A percentile compares a stretch with the other conserved stretches of the same genome.
Conservation (phyloP, 2,797 vertebrate genomes). For the Esox masquinongy region DNA sequence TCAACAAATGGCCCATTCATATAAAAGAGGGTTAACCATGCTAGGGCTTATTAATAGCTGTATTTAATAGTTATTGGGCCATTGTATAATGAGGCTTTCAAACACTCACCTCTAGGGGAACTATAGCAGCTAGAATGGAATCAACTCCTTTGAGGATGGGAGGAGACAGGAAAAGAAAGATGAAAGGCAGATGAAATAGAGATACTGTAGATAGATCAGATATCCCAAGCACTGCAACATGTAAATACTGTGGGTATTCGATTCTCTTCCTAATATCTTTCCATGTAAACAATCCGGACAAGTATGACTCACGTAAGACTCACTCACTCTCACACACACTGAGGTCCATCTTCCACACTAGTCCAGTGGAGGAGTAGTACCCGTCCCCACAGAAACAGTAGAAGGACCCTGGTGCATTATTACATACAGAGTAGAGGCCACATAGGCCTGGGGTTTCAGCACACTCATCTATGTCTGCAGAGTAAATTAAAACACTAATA, state of each 20-base stretch:
- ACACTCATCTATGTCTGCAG: slow-evolving; percentile 67
- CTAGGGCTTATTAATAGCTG: not conserved
- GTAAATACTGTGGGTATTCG: not conserved
- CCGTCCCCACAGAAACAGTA: slow-evolving; percentile 62
- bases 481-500: slow-evolving; percentile 16
- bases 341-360: slow-evolving; percentile 36
- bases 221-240: not conserved
- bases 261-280: not conserved
- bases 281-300: not conserved
- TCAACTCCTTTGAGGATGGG: slow-evolving; percentile 33
- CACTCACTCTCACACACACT: slow-evolving; percentile 60
- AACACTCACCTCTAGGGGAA: slow-evolving; percentile 39
- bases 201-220: not conserved
- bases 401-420: slow-evolving; percentile 52
- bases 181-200: not conserved
- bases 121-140: slow-evolving; percentile 28
- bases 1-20: too few species aligned
- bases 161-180: not conserved
- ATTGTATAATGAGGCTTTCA: not conserved
- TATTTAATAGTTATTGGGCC: not conserved
- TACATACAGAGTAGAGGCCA: slow-evolving; percentile 52
- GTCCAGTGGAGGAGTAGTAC: slow-evolving; percentile 59
- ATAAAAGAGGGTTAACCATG: too few species aligned
- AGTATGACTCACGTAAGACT: not conserved
- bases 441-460: slow-evolving; percentile 46